phyloP scores from a whole-genome alignment of 2,797 vertebrate genomes.

The Pelochelys cantorii region DNA sequence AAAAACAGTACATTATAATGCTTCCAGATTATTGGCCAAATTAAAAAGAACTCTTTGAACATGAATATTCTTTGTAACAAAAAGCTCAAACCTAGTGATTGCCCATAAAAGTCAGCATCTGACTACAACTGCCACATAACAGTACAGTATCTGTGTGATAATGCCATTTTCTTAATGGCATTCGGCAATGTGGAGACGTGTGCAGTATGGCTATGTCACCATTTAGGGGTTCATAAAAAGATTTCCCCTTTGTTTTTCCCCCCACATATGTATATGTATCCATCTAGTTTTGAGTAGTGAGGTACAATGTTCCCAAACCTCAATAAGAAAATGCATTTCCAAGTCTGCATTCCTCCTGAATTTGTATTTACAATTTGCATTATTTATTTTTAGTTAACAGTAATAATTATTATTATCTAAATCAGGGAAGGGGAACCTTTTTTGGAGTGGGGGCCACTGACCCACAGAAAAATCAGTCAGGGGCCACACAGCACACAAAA shows the following conservation, averaged over 20 bases:
- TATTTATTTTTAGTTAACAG: background rate
- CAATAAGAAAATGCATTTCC: background rate
- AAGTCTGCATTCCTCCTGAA: background rate
- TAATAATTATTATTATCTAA: background rate
- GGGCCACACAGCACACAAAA: too few species aligned
- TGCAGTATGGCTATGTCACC: background rate
- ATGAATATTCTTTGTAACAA: background rate
- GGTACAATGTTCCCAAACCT: background rate
- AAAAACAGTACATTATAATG: background rate
- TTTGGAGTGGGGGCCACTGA: too few species aligned
- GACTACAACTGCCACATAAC: background rate
- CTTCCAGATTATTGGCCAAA: background rate
- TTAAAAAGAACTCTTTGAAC: background rate
- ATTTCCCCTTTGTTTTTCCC: background rate
- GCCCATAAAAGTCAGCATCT: rapidly evolving
- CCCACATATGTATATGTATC: background rate
- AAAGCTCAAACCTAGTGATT: background rate
- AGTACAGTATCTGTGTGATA: background rate
- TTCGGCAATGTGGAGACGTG: background rate
- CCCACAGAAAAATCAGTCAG: too few species aligned
- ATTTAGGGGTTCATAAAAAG: rapidly evolving
- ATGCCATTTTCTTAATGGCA: background rate
- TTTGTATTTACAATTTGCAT: background rate
- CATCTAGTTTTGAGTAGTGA: background rate
- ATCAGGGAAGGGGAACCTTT: too few species aligned